phyloP scores from a whole-genome alignment of 2,888 invertebrate genomes.

The Celastrina argiolus region DNA sequence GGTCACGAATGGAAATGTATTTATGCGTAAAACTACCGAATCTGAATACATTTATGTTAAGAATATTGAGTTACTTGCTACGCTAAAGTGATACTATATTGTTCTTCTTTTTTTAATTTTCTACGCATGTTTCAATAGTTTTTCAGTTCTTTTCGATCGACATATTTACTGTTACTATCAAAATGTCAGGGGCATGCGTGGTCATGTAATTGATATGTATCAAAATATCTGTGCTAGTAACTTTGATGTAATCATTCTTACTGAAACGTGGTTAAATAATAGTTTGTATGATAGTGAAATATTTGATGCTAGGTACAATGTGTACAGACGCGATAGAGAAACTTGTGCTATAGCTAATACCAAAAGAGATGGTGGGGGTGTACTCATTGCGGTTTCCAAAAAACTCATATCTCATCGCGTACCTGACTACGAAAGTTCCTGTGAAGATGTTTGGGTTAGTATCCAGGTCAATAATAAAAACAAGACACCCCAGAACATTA shows the following conservation, averaged over 20 bases:
- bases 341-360: background rate
- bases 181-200: background rate
- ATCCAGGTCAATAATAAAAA: background rate
- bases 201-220: background rate
- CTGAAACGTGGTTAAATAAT: constrained; percentile 23
- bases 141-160: background rate
- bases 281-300: constrained; percentile 21
- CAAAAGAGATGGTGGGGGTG: constrained; percentile 20
- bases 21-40: too few species aligned
- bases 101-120: background rate
- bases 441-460: background rate
- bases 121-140: background rate
- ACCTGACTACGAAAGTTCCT: background rate
- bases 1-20: too few species aligned
- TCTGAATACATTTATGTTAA: too few species aligned
- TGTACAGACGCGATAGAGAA: constrained; percentile 18
- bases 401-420: background rate
- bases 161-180: background rate
- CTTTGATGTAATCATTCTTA: background rate
- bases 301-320: constrained; percentile 18
- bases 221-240: background rate
- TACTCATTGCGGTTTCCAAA: background rate
- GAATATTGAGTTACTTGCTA: too few species aligned
- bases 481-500: background rate
- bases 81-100: too few species aligned